Evolutionary conservation across 2,888 invertebrate species (phyloP).

Genomic region (Metopia argyrocephala): DNA sequence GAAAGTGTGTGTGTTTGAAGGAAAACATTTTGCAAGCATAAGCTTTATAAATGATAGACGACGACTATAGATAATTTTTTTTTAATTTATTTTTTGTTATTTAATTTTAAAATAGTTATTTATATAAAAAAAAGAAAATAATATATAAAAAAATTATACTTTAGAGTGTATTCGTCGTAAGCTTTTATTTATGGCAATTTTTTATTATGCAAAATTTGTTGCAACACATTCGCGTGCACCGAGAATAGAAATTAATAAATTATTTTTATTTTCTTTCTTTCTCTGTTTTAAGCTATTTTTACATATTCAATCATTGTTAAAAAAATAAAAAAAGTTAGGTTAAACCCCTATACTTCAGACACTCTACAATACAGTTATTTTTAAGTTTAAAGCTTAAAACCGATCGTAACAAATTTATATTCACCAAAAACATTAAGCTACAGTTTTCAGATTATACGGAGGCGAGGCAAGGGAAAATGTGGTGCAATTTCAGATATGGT

Average conservation of each 20-base stretch:
- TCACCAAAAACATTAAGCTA: too few species aligned
- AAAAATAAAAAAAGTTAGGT: background rate
- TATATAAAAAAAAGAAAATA: slow-evolving; percentile 13
- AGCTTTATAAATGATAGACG: slow-evolving; percentile 47
- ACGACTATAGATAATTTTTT: slow-evolving; percentile 32
- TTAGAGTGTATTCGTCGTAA: too few species aligned
- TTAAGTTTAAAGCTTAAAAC: too few species aligned
- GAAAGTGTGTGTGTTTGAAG: slow-evolving; percentile 28
- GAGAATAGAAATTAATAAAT: slow-evolving; percentile 53
- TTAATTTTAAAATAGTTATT: slow-evolving; percentile 42
- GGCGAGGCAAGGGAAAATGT: too few species aligned
- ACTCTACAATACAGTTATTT: too few species aligned
- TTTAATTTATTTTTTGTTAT: slow-evolving; percentile 41
- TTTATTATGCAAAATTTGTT: slow-evolving; percentile 59
- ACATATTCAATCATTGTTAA: background rate
- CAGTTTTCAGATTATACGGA: too few species aligned
- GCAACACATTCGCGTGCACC: slow-evolving; percentile 50
- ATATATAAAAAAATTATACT: too few species aligned
- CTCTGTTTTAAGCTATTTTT: slow-evolving; percentile 11
- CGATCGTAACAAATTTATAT: too few species aligned
- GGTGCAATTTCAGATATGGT: too few species aligned
- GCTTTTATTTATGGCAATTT: too few species aligned
- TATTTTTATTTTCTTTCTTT: slow-evolving; percentile 24
- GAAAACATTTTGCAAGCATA: slow-evolving; percentile 3
- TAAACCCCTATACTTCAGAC: too few species aligned